Conservation (phyloP, 2,888 invertebrate species). For the Trachelus iudaicus region DNA sequence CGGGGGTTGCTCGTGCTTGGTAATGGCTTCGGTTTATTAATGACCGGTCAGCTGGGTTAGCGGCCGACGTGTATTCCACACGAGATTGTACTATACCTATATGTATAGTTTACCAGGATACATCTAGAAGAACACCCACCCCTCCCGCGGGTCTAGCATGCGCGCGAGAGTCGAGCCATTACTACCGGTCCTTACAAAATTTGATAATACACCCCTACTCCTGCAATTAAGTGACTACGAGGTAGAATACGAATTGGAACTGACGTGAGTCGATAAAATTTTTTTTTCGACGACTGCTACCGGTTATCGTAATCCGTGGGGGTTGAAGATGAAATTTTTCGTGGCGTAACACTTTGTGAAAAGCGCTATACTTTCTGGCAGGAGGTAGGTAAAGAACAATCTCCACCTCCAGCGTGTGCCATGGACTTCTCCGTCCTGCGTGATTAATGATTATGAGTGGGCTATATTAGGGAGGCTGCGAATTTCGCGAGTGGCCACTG, state of each 20-base stretch:
- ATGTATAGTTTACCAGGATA: constrained; percentile 2
- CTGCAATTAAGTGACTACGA: background rate
- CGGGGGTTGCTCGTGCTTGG: constrained; percentile 49
- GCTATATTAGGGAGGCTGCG: constrained; percentile 59
- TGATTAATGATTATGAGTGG: constrained; percentile 64
- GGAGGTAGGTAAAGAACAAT: background rate
- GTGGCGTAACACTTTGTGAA: background rate
- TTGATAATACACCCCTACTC: background rate
- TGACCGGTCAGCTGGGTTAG: constrained; percentile 62
- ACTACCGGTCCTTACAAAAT: background rate
- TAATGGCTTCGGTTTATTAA: constrained; percentile 65
- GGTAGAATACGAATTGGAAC: background rate
- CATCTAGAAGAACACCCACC: constrained; percentile 10
- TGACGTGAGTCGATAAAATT: background rate
- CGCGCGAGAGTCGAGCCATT: background rate
- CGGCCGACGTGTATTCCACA: constrained; percentile 50
- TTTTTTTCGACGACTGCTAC: background rate
- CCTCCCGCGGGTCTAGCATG: background rate
- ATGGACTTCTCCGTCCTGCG: constrained; percentile 41
- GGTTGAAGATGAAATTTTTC: background rate
- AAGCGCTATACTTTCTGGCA: background rate
- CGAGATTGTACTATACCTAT: constrained; percentile 33
- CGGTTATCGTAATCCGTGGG: background rate
- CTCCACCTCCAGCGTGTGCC: background rate
- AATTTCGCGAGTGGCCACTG: constrained; percentile 33